A percentile compares a stretch with the other conserved stretches of the same genome.
phyloP scores from a whole-genome alignment of 2,113 vertebrate species.

The Pluvialis apricaria region DNA sequence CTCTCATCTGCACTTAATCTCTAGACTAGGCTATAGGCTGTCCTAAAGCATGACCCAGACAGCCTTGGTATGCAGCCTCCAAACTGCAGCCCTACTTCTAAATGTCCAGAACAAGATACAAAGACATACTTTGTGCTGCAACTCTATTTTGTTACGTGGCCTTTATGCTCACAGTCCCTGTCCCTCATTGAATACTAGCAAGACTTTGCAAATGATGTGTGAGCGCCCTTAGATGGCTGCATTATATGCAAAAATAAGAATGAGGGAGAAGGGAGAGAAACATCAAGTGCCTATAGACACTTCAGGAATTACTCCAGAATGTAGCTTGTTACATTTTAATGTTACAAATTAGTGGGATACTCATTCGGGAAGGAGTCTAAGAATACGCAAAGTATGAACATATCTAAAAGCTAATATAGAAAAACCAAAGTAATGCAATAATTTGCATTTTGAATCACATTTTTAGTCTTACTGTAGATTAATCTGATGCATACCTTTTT shows the following conservation, averaged over 20 bases:
- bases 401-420: neutral
- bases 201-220: neutral
- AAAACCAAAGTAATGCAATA: neutral
- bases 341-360: neutral
- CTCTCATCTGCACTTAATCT: neutral
- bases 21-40: neutral
- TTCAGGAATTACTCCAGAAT: neutral
- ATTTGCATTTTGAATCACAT: neutral
- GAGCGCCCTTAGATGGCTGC: neutral
- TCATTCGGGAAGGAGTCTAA: neutral
- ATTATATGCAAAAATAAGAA: neutral
- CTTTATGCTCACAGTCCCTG: neutral
- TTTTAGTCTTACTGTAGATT: constrained; percentile 14
- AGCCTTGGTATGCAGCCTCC: neutral
- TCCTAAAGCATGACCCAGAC: neutral
- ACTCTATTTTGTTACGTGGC: fast-evolving
- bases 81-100: neutral
- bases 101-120: neutral
- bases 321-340: neutral
- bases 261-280: neutral
- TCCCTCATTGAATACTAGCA: neutral
- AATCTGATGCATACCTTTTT: neutral
- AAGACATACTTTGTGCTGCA: neutral
- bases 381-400: neutral
- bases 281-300: neutral